Percentiles rank a stretch among this genome's conserved stretches.
These are phyloP conservation scores for Rhamnusium bicolor DNA, from an alignment of 2,888 invertebrate species.

Conservation along the genomic window DNA sequence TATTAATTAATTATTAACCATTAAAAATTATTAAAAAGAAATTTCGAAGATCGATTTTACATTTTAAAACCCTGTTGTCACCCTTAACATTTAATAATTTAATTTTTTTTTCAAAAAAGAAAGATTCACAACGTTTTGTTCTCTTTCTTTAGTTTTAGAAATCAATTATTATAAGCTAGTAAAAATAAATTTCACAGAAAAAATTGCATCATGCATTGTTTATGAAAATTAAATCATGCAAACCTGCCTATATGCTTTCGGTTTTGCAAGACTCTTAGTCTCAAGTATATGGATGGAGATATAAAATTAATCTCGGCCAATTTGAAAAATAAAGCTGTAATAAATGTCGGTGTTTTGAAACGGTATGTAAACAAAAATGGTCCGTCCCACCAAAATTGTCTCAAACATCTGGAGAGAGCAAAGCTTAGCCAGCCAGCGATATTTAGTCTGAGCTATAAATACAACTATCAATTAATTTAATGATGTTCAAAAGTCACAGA, in stretches of 20 bases:
- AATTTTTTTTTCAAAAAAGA: background rate
- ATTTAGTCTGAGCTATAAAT: constrained; percentile 69
- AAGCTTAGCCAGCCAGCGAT: constrained; percentile 52
- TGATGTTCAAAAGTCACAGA: constrained; percentile 66
- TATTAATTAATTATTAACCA: no score
- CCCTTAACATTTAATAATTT: no score
- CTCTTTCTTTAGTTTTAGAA: background rate
- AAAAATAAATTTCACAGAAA: background rate
- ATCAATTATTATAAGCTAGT: no score
- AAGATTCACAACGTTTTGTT: background rate
- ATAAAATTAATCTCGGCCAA: constrained; percentile 31
- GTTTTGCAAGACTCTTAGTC: background rate
- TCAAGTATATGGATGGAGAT: background rate
- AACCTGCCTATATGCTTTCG: background rate
- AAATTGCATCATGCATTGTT: background rate
- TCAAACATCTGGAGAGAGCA: constrained; percentile 61
- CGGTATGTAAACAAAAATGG: constrained; percentile 58
- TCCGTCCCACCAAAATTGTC: constrained; percentile 59
- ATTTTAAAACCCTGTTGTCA: no score
- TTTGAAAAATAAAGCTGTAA: constrained; percentile 31
- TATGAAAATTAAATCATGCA: background rate
- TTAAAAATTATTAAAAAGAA: no score
- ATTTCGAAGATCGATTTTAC: no score
- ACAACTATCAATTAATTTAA: constrained; percentile 68
- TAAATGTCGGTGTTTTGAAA: constrained; percentile 46